Percentiles rank a stretch among this genome's conserved stretches.
Evolutionary conservation across 2,797 vertebrate genomes (phyloP).

Genomic region (Schizopygopsis malacanthus): DNA sequence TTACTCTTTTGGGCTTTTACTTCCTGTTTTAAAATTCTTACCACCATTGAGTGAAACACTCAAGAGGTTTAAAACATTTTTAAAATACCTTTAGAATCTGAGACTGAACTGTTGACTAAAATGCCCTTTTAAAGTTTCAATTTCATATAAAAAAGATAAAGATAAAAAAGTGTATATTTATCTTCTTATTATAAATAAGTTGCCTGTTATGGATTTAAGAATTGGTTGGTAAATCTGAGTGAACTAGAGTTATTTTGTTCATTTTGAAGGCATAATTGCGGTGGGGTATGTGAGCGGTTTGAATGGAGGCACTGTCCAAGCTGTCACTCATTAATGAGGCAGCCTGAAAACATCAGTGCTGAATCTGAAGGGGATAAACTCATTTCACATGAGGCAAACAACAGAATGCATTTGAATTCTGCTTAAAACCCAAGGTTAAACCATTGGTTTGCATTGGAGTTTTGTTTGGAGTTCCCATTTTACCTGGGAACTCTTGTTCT

Average conservation of each 20-base stretch:
- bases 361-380: slow-evolving; percentile 10
- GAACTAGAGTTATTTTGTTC: background rate
- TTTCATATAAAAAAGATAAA: background rate
- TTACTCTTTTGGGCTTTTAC: slow-evolving; percentile 7
- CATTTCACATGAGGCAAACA: background rate
- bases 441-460: background rate
- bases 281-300: slow-evolving; percentile 13
- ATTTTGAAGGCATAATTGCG: slow-evolving; percentile 24
- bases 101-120: background rate
- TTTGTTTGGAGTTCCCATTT: background rate
- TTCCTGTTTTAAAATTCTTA: background rate
- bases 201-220: background rate
- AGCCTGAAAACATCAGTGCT: slow-evolving; percentile 10
- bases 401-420: background rate
- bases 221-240: background rate
- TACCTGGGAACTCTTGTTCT: slow-evolving; percentile 12
- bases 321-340: slow-evolving; percentile 10
- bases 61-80: background rate
- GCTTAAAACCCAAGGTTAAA: background rate
- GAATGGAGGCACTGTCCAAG: background rate
- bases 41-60: background rate
- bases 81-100: background rate
- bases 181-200: background rate
- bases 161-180: background rate
- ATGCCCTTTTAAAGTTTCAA: background rate